Evolutionary conservation across 2,113 vertebrate species (phyloP).

Genomic region (Pelodiscus sinensis): DNA sequence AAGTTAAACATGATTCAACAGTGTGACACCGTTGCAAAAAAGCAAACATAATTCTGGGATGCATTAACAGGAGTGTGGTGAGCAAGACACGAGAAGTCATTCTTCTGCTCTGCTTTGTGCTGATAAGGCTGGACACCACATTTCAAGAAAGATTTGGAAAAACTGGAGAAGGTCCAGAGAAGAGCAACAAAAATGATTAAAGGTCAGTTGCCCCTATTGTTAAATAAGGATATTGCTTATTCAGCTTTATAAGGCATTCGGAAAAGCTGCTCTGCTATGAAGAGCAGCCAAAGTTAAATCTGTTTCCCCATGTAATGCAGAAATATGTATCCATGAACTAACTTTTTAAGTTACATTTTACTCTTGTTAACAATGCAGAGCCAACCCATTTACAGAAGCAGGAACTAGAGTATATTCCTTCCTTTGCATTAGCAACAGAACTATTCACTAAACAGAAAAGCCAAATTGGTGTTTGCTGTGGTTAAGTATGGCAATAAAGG

Average conservation of each 20-base stretch:
- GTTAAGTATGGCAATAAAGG: too few species aligned
- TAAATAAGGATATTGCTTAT: not conserved
- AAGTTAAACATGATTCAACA: too few species aligned
- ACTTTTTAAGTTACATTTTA: not conserved
- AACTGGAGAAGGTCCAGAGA: too few species aligned
- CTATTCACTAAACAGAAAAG: not conserved
- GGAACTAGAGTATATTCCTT: not conserved
- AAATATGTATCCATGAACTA: not conserved
- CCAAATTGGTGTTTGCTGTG: not conserved
- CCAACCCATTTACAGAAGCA: not conserved
- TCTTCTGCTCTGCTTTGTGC: too few species aligned
- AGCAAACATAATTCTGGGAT: too few species aligned
- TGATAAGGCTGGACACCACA: too few species aligned
- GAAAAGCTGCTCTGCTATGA: not conserved
- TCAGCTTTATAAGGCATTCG: not conserved
- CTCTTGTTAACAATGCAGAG: not conserved
- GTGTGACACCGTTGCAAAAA: too few species aligned
- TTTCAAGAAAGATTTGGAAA: too few species aligned
- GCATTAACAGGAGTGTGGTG: too few species aligned
- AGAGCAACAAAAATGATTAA: too few species aligned
- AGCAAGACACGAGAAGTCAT: too few species aligned
- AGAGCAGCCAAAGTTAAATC: not conserved
- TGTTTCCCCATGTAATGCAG: not conserved
- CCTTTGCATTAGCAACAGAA: not conserved
- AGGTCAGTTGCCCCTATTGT: not conserved